Base-by-base conservation (phyloP, 2,113 vertebrate species). In the Larimichthys crocea region DNA sequence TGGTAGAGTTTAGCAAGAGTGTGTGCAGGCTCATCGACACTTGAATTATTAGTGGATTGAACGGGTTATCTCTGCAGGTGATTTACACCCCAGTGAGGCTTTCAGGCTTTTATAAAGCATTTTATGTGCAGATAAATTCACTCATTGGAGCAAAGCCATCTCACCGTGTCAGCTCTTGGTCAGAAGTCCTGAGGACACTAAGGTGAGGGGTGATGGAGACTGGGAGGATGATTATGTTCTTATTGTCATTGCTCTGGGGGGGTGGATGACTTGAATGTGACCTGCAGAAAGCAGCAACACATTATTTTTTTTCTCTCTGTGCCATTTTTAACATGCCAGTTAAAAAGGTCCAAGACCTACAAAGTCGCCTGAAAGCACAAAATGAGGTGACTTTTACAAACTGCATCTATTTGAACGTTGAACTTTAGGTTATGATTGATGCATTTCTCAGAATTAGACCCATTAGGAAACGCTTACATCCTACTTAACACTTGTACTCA, bases 41-140 rank as follows among this genome's bases (percentile, higher is more conserved):
- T 74, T 80, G n/a, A 74, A 78, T 80, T 79, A 90, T 76, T 68
- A 70, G 65, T 79, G 2, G 48, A 82, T 55, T 68, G 55, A 90
- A 73, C 2, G 10, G 71, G 62, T 72, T 57, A 84, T 89, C 31
- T 57, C 57, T 71, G 40, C n/a, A 55, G 81, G 62, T 83, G 73
- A 78, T 77, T 75, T 64, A 73, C 20, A 61, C n/a, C 52, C 17
- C 48, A 8, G 53, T 11, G 53, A 74, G 19, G 50, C 57, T 72
- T 73, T 77, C 52, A 49, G 61, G 62, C 42, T 66, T 84, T 79
- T 59, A 50, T 61, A 74, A 64, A 5, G 26, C 29, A 59, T 77
- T 85, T 79, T 24, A 72, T 53, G 61, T 76, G 80, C 22, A 53
- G 57, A 86, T 85, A 69, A 87, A 79, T 63, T 0, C 44, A 0